These are phyloP conservation scores for Sylvia borin DNA, from an alignment of 2,797 vertebrate species.

Conservation along the genomic window DNA sequence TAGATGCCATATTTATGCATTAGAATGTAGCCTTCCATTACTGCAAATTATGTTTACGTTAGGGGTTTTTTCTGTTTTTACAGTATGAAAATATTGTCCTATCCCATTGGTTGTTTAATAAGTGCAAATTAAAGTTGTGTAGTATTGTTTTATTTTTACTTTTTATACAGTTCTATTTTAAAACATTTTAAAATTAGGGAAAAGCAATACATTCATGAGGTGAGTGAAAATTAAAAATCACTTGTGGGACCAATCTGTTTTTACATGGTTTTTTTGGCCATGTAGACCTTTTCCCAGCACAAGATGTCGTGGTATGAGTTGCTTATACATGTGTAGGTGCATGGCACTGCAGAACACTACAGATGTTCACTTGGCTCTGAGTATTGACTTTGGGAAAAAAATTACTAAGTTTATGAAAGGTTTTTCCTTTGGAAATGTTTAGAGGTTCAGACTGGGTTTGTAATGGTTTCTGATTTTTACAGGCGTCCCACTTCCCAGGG, in stretches of 20 bases:
- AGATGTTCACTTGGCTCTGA: background rate
- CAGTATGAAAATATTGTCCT: background rate
- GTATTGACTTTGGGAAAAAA: background rate
- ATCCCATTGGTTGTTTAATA: background rate
- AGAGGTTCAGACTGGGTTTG: background rate
- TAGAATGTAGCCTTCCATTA: background rate
- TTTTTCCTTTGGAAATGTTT: background rate
- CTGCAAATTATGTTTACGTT: background rate
- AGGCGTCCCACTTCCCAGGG: fast-evolving
- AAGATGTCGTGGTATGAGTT: background rate
- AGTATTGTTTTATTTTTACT: background rate
- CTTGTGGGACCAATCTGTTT: background rate
- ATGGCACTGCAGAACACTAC: background rate
- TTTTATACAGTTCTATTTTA: background rate
- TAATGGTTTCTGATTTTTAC: background rate
- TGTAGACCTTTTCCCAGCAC: background rate
- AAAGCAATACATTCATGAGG: background rate
- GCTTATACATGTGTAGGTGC: background rate
- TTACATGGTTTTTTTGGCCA: background rate
- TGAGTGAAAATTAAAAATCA: background rate
- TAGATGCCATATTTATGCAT: background rate
- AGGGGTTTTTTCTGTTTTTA: background rate
- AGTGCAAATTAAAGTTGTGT: background rate
- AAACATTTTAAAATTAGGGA: background rate
- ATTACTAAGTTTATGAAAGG: background rate